Evolutionary conservation across 2,113 vertebrate genomes (phyloP), one percentile per base, ranked within the genome.

Genomic region (Pontoporia blainvillei): DNA sequence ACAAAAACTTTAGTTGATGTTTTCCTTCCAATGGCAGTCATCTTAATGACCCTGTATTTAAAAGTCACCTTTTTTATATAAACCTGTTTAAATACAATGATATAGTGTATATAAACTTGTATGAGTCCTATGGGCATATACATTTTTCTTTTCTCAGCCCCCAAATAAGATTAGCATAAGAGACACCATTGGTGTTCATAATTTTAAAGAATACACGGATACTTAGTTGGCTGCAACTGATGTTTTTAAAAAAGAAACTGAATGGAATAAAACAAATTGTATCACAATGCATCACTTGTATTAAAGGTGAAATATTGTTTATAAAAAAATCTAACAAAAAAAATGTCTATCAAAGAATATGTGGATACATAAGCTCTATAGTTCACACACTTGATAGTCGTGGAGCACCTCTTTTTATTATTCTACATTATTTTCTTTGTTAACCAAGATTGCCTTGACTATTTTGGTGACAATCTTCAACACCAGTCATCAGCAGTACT

Each of bases 11-110:
- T 64, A 15, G 59, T 12, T 76, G 41, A 41, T 71, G 52, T 29
- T 73, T 95, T 76, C 89, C 52, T 92, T 94, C 69, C 72, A 86
- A 78, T 72, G 85, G 76, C 81, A 93, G 62, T 94, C 93, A 96
- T 75, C 49, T 96, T 93, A 96, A 96, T 41, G 93, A 91, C 29
- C 71, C 59, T 86, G 9, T 52, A 78, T 49, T 95, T 95, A 95
- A 96, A 96, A 89, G 61, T 62, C 86, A 95, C 11, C 46, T 46
- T 82, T 94, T 90, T 71, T 66, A 62, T 73, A 91, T 82, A 92
- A 78, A 91, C 54, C 52, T 64, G 67, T 75, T 96, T 96, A 96
- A 96, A 95, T 92, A 96, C 81, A 95, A 94, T 71, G 69, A 90
- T 59, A 84, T 13, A 92, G 83, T 62, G 2, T 61, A 71, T 66